Conservation (phyloP, 1,140 invertebrate species). For the Hermetia illucens region DNA sequence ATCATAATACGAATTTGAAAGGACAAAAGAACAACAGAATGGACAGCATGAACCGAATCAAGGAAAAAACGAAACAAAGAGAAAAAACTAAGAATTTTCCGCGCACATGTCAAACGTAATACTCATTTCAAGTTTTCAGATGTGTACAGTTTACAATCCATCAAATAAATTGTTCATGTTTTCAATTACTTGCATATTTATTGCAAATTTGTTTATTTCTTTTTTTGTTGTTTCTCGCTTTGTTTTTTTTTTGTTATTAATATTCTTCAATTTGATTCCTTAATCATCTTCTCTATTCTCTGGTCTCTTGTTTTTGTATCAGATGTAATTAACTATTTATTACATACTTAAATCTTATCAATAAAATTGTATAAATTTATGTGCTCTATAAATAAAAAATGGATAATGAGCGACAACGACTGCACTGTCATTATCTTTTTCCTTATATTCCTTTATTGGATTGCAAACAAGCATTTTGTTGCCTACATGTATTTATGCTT, state of each 20-base stretch:
- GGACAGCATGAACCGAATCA: too few species aligned
- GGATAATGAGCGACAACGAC: not conserved
- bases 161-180: slow-evolving; percentile 3
- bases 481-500: not conserved
- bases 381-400: slow-evolving; percentile 1
- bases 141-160: not conserved
- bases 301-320: not conserved
- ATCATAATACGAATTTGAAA: too few species aligned
- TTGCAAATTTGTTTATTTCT: slow-evolving; percentile 3
- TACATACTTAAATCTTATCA: slow-evolving; percentile 1
- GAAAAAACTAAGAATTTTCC: too few species aligned
- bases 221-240: not conserved
- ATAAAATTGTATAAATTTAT: slow-evolving; percentile 1
- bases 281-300: not conserved
- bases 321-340: slow-evolving; percentile 1
- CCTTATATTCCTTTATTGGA: not conserved
- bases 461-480: not conserved
- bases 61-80: too few species aligned
- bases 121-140: not conserved
- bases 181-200: not conserved
- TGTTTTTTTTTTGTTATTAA: not conserved
- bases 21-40: too few species aligned
- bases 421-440: not conserved
- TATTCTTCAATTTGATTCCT: slow-evolving; percentile 1
- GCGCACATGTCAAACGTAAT: not conserved